Evolutionary conservation across 2,888 invertebrate genomes (phyloP).

Genomic region (Mimas tiliae): DNA sequence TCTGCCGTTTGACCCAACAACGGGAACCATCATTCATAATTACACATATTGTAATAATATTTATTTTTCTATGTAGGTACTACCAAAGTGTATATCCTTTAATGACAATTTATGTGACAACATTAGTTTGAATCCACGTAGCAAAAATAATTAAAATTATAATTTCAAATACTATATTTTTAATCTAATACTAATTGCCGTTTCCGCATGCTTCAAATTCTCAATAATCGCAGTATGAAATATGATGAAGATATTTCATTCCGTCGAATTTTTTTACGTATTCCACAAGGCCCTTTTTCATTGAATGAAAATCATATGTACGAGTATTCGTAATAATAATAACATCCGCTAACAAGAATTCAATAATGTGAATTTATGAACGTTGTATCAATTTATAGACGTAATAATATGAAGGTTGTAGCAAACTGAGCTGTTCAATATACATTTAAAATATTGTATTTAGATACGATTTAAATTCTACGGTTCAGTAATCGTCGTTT

Average conservation of each 20-base stretch:
- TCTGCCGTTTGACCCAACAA: too few species aligned
- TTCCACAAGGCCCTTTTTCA: constrained; percentile 53
- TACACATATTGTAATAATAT: too few species aligned
- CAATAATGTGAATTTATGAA: constrained; percentile 56
- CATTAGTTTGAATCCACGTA: neutral
- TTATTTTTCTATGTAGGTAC: too few species aligned
- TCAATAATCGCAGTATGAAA: constrained; percentile 67
- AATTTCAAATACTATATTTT: neutral
- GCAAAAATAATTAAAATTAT: neutral
- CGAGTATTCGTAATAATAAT: constrained; percentile 40
- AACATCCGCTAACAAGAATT: constrained; percentile 45
- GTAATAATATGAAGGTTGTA: neutral
- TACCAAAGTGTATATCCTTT: too few species aligned
- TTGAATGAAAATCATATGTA: constrained; percentile 49
- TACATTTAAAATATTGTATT: neutral
- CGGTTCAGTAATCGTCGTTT: too few species aligned
- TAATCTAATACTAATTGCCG: constrained; percentile 30
- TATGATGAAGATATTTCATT: constrained; percentile 74
- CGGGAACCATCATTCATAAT: too few species aligned
- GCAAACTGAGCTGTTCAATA: neutral
- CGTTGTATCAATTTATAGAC: constrained; percentile 39
- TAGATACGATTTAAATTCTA: neutral
- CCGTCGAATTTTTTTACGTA: constrained; percentile 59
- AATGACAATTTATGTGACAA: too few species aligned
- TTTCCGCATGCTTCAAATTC: constrained; percentile 71